Conservation (phyloP, 1,140 invertebrate species). For the Pogonus chalceus region DNA sequence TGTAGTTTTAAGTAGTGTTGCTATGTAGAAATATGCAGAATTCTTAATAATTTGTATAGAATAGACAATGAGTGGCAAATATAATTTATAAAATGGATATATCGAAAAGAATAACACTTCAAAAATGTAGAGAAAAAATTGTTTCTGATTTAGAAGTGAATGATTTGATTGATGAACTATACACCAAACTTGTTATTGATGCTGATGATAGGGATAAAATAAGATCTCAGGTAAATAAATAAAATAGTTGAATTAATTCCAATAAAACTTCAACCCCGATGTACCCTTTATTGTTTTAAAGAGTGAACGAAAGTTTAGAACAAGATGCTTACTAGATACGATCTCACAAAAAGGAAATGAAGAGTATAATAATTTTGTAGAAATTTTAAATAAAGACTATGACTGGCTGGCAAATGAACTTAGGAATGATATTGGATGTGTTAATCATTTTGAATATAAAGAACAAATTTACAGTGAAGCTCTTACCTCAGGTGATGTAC, state of each 20-base stretch:
- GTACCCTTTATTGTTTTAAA: conserved; percentile 20
- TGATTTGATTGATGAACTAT: neutral
- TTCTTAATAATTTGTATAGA: no score
- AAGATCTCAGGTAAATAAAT: neutral
- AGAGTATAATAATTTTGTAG: conserved; percentile 37
- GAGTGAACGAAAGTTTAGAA: conserved; percentile 29
- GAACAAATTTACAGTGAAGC: conserved; percentile 36
- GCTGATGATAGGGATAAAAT: neutral
- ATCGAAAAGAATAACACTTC: neutral
- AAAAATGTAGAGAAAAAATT: neutral
- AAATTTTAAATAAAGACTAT: conserved; percentile 38
- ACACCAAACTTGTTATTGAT: neutral
- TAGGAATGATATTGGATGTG: conserved; percentile 25
- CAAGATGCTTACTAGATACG: conserved; percentile 33
- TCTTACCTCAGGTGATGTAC: conserved; percentile 41
- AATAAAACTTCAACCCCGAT: neutral
- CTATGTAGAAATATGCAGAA: no score
- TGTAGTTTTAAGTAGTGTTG: no score
- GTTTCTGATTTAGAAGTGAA: neutral
- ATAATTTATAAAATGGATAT: neutral
- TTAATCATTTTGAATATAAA: conserved; percentile 24
- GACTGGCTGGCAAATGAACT: conserved; percentile 40
- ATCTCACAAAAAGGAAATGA: conserved; percentile 25
- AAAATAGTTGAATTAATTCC: neutral
- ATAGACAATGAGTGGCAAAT: no score